Percentiles rank a stretch among this genome's conserved stretches.
Evolutionary conservation across 1,140 invertebrate genomes (phyloP).

Genomic region (Drosophila quadrilineata): DNA sequence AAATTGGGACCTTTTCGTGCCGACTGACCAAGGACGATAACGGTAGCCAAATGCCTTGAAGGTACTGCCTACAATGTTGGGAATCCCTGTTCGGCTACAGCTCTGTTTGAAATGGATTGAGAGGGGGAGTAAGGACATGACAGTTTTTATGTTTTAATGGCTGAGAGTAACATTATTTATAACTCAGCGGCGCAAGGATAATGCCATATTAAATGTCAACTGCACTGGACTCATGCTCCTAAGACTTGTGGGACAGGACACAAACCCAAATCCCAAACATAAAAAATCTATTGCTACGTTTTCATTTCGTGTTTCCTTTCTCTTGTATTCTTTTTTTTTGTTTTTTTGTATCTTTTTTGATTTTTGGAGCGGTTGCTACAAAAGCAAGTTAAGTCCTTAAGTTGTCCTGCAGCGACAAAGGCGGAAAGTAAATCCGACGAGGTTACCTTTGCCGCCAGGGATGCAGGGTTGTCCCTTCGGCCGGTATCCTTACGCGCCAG

Average conservation of each 20-base stretch:
- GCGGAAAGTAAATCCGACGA: slow-evolving; percentile 66
- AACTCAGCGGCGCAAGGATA: slow-evolving; percentile 74
- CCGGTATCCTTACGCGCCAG: slow-evolving; percentile 69
- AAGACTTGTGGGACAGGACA: slow-evolving; percentile 66
- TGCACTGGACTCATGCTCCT: slow-evolving; percentile 61
- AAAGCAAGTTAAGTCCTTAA: slow-evolving; percentile 72
- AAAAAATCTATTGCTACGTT: slow-evolving; percentile 69
- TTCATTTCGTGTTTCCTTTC: slow-evolving; percentile 43
- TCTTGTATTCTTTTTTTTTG: neutral
- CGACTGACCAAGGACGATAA: slow-evolving; percentile 41
- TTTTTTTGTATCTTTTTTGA: neutral
- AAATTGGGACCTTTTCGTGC: slow-evolving; percentile 35
- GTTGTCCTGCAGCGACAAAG: slow-evolving; percentile 61
- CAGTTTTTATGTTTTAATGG: slow-evolving; percentile 70
- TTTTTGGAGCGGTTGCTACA: slow-evolving; percentile 1
- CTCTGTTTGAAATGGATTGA: slow-evolving; percentile 17
- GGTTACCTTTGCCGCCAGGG: slow-evolving; percentile 54
- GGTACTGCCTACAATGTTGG: too few relatives aligned
- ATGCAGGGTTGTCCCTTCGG: slow-evolving; percentile 41
- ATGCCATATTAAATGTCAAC: slow-evolving; percentile 78
- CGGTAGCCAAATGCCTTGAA: slow-evolving; percentile 3
- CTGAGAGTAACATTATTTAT: slow-evolving; percentile 72
- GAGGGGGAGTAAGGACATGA: neutral
- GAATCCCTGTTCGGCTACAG: slow-evolving; percentile 32
- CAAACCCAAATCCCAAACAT: slow-evolving; percentile 79